Evolutionary conservation across 35 echinoderm and acorn worm genomes (phyloP), one percentile per base, ranked within the genome.

Genomic region (Apostichopus californicus): DNA sequence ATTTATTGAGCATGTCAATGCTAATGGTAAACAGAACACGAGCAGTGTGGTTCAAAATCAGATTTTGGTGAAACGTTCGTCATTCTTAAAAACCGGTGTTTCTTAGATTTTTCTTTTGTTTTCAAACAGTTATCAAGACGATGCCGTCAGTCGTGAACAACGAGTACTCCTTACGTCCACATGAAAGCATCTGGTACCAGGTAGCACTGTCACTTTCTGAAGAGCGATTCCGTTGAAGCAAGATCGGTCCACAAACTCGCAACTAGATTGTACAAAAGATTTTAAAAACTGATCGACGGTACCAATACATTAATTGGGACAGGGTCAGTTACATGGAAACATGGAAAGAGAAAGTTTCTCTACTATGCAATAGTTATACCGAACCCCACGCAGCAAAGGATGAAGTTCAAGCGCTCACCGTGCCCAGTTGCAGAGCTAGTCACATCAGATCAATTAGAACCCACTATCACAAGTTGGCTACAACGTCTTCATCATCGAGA

Each of bases 271-370:
- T 34, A 34, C 28, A 34, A 34, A 34, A 34, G 28, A 34, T 34
- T 34, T 34, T 3, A 34, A 34, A 34, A 34, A 15, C 15, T 9
- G 8, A 65, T 15, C 63, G 28, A 55, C 79, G 46, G 79, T 82
- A 55, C 79, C 79, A 82, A 8, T 82, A 8, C 79, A 82, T n/a
- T n/a, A n/a, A n/a, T n/a, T 82, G 79, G 24, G 79, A 82, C 79
- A 11, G 79, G 79, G 8, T 82, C 79, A 12, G 79, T 88, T 66
- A 63, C 86, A 14, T 88, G 86, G 86, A 88, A 88, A 23, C 17
- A 60, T 60, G 83, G 14, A 8, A 88, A n/a, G 8, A 65, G 72
- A 52, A 21, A 88, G 22, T 88, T 68, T 1, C 57, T 88, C 3
- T 88, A 65, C 28, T 88, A 88, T 22, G 58, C 86, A 6, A 22